Conservation (phyloP, 2,113 vertebrate genomes). For the Cryptomyrus ogoouensis region DNA sequence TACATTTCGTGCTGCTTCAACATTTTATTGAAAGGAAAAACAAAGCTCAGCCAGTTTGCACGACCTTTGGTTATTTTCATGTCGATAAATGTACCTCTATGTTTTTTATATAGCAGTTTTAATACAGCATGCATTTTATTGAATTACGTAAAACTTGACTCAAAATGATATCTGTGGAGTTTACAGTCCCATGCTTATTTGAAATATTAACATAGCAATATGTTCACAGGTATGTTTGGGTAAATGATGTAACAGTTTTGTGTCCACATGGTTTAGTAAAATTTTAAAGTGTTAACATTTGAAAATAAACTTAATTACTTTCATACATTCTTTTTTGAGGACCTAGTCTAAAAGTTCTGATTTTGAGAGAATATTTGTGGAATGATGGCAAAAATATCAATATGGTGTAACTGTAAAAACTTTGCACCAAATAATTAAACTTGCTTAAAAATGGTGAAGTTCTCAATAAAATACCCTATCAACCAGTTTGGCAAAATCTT, state of each 20-base stretch:
- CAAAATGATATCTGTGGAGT: conserved; percentile 28
- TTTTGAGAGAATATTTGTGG: background rate
- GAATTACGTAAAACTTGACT: conserved; percentile 29
- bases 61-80: background rate
- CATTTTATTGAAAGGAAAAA: background rate
- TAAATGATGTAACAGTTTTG: background rate
- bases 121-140: background rate
- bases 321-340: background rate
- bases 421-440: no score
- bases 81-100: background rate
- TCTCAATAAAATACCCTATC: background rate
- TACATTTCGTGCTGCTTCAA: background rate
- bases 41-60: background rate
- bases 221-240: conserved; percentile 22
- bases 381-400: no score
- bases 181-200: conserved; percentile 34
- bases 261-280: background rate
- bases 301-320: background rate
- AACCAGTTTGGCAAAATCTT: no score
- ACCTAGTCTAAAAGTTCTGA: background rate
- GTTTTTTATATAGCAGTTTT: background rate
- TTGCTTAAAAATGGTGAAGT: background rate
- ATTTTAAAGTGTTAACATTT: background rate
- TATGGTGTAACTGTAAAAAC: no score
- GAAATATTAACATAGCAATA: conserved; percentile 30